A percentile compares a stretch with the other conserved stretches of the same genome.
phyloP scores from a whole-genome alignment of 2,113 vertebrate species.

The Eurypyga helias region DNA sequence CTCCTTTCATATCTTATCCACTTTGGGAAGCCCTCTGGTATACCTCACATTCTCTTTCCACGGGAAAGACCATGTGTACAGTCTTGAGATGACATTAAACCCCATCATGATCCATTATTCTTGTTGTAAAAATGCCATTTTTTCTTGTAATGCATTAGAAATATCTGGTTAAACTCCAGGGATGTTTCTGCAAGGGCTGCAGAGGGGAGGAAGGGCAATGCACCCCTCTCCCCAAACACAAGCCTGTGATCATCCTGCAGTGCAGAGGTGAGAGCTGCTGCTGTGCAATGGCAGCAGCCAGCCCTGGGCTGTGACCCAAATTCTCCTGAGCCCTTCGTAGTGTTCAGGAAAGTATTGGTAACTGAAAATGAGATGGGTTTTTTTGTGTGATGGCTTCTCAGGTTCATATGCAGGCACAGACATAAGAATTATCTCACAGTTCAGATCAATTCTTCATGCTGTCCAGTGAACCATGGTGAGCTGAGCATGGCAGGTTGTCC shows the following conservation, averaged over 20 bases:
- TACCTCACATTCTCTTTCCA: not conserved
- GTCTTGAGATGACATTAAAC: not conserved
- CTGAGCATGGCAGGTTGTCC: not conserved
- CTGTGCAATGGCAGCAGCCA: not conserved
- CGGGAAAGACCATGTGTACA: not conserved
- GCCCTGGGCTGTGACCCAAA: not conserved
- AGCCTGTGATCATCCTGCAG: rapidly evolving
- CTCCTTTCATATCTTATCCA: constrained; percentile 34
- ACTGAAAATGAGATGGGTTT: not conserved
- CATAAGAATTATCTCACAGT: not conserved
- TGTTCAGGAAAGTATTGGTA: not conserved
- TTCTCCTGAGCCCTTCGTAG: not conserved
- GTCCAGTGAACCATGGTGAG: rapidly evolving
- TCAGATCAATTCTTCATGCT: not conserved
- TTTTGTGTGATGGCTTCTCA: not conserved
- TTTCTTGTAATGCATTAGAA: not conserved
- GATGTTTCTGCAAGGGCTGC: not conserved
- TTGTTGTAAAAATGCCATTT: not conserved
- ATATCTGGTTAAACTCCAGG: not conserved
- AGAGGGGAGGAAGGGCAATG: not conserved
- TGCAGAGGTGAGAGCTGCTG: not conserved
- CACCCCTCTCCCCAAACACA: rapidly evolving
- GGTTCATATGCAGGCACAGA: not conserved
- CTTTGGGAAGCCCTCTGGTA: constrained; percentile 16
- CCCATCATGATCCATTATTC: not conserved